Conservation (phyloP, 2,888 invertebrate species). For the Lampropteryx suffumata region DNA sequence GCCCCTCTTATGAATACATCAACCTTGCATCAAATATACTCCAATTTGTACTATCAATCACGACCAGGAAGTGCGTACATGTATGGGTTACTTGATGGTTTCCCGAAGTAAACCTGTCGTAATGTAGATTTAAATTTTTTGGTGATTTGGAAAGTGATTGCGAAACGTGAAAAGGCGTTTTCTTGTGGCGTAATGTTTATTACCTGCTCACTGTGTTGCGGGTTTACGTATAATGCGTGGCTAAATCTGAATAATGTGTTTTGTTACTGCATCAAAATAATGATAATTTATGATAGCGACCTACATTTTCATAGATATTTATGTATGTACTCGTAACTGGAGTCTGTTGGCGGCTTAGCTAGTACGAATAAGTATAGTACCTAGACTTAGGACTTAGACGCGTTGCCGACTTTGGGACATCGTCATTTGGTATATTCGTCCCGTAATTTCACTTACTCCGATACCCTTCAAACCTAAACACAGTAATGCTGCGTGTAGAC, state of each 20-base stretch:
- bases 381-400: too few relatives aligned
- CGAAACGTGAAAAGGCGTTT: constrained; percentile 14
- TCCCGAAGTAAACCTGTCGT: constrained; percentile 8
- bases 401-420: too few relatives aligned
- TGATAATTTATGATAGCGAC: constrained; percentile 7
- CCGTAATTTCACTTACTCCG: too few relatives aligned
- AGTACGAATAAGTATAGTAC: too few relatives aligned
- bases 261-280: constrained; percentile 4
- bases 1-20: neutral
- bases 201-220: neutral
- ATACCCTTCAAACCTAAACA: too few relatives aligned
- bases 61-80: constrained; percentile 23
- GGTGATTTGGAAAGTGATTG: constrained; percentile 18
- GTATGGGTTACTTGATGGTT: constrained; percentile 11
- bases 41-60: constrained; percentile 21
- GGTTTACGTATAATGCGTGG: constrained; percentile 7
- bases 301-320: neutral
- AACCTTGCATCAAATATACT: constrained; percentile 3
- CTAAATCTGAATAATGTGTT: constrained; percentile 10
- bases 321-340: too few relatives aligned
- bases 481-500: too few relatives aligned
- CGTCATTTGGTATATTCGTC: too few relatives aligned
- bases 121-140: constrained; percentile 6
- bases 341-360: too few relatives aligned
- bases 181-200: constrained; percentile 17